Evolutionary conservation across 2,888 invertebrate genomes (phyloP).

Genomic region (Acleris cristana): DNA sequence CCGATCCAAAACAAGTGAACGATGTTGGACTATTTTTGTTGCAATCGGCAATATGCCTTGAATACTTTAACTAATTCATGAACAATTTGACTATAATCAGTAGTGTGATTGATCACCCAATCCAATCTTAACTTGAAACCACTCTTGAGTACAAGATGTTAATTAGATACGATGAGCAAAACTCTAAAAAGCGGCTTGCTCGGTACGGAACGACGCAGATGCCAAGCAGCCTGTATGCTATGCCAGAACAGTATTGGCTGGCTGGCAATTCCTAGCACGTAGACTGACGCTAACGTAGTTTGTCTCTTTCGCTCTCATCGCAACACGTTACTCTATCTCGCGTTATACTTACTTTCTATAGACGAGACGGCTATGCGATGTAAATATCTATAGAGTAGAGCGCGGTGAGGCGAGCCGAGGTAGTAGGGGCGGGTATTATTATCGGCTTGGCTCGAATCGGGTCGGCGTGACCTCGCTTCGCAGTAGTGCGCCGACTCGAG

Average conservation of each 20-base stretch:
- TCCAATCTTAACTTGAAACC: conserved; percentile 10
- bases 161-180: conserved; percentile 2
- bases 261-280: conserved; percentile 65
- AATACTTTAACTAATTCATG: conserved; percentile 55
- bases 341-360: conserved; percentile 45
- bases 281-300: conserved; percentile 48
- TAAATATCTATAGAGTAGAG: conserved; percentile 24
- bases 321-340: conserved; percentile 41
- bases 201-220: conserved; percentile 31
- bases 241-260: conserved; percentile 44
- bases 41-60: conserved; percentile 26
- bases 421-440: conserved; percentile 50
- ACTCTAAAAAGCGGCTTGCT: conserved; percentile 37
- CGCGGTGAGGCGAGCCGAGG: conserved; percentile 43
- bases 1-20: conserved; percentile 11
- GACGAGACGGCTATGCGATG: conserved; percentile 44
- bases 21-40: conserved; percentile 16
- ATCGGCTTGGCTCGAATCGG: conserved; percentile 53
- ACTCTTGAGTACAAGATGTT: conserved; percentile 3
- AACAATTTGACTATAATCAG: conserved; percentile 54
- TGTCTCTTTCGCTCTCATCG: conserved; percentile 55
- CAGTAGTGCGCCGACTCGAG: conserved; percentile 33
- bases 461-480: conserved; percentile 42
- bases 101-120: conserved; percentile 43
- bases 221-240: conserved; percentile 31